phyloP scores from a whole-genome alignment of 2,888 invertebrate genomes.

The Chydorus sphaericus region DNA sequence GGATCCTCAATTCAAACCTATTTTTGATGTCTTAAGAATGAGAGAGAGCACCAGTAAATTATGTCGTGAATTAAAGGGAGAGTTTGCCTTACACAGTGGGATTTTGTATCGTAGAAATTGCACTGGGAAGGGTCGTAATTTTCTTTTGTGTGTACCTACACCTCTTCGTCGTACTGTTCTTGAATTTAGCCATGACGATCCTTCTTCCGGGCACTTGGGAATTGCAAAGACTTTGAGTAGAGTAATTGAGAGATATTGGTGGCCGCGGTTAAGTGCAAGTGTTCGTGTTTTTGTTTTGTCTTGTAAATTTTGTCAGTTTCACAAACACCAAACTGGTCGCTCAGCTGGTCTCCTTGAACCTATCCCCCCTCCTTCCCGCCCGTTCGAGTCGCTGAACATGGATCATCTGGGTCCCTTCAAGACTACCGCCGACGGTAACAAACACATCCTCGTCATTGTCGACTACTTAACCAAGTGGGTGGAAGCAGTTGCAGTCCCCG shows the following conservation, averaged over 20 bases:
- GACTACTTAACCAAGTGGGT: constrained; percentile 10
- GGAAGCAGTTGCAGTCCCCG: constrained; percentile 7
- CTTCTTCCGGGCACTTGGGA: not conserved
- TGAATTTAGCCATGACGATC: not conserved
- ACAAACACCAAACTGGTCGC: not conserved
- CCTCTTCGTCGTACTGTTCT: not conserved
- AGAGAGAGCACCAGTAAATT: not conserved
- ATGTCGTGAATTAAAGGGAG: too few species aligned
- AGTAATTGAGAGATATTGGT: not conserved
- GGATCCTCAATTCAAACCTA: not conserved
- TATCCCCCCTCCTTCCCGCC: not conserved
- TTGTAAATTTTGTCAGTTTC: constrained; percentile 1
- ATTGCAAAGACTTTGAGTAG: not conserved
- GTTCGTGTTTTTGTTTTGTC: not conserved
- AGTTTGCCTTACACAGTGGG: too few species aligned
- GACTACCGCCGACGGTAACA: not conserved
- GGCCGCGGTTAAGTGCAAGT: not conserved
- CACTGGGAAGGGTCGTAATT: not conserved
- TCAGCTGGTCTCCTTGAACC: not conserved
- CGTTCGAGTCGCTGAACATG: constrained; percentile 1
- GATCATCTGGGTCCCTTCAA: not conserved
- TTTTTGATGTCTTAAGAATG: not conserved
- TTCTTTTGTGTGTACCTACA: not conserved
- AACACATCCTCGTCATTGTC: constrained; percentile 1
- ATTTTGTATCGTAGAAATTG: constrained; percentile 1